A percentile compares a stretch with the other conserved stretches of the same genome.
Conservation (phyloP, 2,113 vertebrate species). For the Protomyctophum bolini region DNA sequence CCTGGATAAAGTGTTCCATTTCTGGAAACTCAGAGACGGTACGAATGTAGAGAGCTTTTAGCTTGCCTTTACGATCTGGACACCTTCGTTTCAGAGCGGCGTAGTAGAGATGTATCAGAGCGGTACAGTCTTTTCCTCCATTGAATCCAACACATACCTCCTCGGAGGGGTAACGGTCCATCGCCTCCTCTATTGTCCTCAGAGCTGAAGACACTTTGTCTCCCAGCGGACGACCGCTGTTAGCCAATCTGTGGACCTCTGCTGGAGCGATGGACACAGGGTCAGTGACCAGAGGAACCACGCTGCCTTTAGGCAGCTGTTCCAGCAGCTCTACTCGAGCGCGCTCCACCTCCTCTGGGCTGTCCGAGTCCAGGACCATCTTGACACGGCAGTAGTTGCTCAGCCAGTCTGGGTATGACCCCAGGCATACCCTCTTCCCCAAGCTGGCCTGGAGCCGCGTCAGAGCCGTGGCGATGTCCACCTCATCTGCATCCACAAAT, state of each 20-base stretch:
- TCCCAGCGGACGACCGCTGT: conserved; percentile 85
- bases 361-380: conserved; percentile 88
- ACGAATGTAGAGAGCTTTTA: conserved; percentile 91
- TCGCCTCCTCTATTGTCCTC: conserved; percentile 83
- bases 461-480: conserved; percentile 78
- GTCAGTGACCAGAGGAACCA: conserved; percentile 81
- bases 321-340: conserved; percentile 79
- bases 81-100: conserved; percentile 83
- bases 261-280: conserved; percentile 76
- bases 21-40: conserved; percentile 88
- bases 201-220: conserved; percentile 86
- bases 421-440: conserved; percentile 79
- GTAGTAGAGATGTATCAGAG: conserved; percentile 90
- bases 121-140: conserved; percentile 97
- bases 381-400: conserved; percentile 92
- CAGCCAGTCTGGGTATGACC: conserved; percentile 94
- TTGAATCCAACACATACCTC: conserved; percentile 94
- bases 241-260: conserved; percentile 86
- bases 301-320: conserved; percentile 76
- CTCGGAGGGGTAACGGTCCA: conserved; percentile 81
- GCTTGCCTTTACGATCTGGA: conserved; percentile 77
- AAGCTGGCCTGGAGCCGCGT: conserved; percentile 77
- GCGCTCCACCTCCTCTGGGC: conserved; percentile 79
- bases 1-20: conserved; percentile 93
- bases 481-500: conserved; percentile 84